Base-by-base conservation (phyloP, 2,888 invertebrate species). In the Phaedon cochleariae region DNA sequence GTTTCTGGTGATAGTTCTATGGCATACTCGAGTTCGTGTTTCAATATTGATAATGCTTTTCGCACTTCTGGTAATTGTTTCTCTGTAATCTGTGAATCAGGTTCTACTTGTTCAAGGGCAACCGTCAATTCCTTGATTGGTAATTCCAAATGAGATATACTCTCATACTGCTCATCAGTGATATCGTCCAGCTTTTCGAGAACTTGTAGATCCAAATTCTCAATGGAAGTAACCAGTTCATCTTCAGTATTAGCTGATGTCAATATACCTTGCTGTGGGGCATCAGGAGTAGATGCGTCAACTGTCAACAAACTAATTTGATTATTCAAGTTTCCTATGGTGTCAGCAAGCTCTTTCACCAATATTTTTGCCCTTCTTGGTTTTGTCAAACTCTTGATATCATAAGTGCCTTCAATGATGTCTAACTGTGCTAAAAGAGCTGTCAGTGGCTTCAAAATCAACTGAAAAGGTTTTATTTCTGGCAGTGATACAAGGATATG, bases 211-310 rank as follows among this genome's bases (percentile, higher is more conserved):
- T 34, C 26, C 6, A 22, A n/a, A n/a, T n/a, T n/a, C 52, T 26
- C 21, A 18, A 22, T 6, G 0, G 62, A 21, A 21, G 41, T 10
- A 48, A 21, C 18, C n/a, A 64, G 17, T 21, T 34, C 41, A 7
- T 17, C 31, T 31, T 71, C 17, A 20, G 67, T 58, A 31, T 70
- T 20, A 48, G 72, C 51, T 46, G 69, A 62, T 26, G 65, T 15
- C 34, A 67, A 22, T 37, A 61, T 65, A 4, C 52, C 9, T 9
- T 60, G 52, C 6, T 26, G 18, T 15, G 41, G 1, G 10, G 9
- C 17, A n/a, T 55, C 17, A 22, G 4, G 6, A n/a, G 26, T 12
- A 12, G 15, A 9, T 15, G 22, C 17, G 10, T 52, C 26, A 21
- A 29, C 41, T 51, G 45, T 49, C 2, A 62, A 46, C 37, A 59